Base-by-base conservation (phyloP, 2,888 invertebrate genomes). In the Cyclophora punctaria region DNA sequence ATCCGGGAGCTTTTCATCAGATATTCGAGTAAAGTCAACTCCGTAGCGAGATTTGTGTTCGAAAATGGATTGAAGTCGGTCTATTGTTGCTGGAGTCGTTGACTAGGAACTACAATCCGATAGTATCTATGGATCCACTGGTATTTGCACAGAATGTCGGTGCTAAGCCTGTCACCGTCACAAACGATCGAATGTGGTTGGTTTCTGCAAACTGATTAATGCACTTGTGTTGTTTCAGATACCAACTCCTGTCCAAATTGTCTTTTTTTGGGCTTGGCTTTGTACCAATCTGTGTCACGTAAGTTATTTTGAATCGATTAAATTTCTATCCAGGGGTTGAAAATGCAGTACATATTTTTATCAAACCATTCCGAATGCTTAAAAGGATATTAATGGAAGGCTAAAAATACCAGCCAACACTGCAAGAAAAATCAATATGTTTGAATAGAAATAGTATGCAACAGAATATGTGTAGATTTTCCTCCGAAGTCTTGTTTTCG, bases 1-100 rank as follows among this genome's bases (percentile, higher is more conserved):
- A 76, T 72, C 67, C 70, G 56, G 37, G 71, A 72, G 75, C 77
- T 78, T 37, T 62, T 67, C 64, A 61, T 67, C 69, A 67, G 71
- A 75, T 77, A 74, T 75, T 72, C 68, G 64, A 70, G 67, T 60
- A 66, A 73, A 78, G 73, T 75, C 73, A 73, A 73, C 72, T 71
- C 66, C 65, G 68, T 59, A 68, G 64, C 65, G 76, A 75, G 79
- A 79, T 83, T 78, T 79, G 81, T 78, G 77, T 73, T 75, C 72
- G 69, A 73, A 75, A 80, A 78, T 78, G 79, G 78, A 82, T 81
- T 76, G 78, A 74, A 80, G 74, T 71, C 67, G 64, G 64, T 71
- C 61, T 67, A 77, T 77, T 82, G 80, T 80, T 75, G 71, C 61
- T 62, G 57, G 61, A 71, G 69, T 75, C 72, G 69, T 65, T 73